Conservation (phyloP, 2,888 invertebrate genomes). For the Alloplasta piceator region DNA sequence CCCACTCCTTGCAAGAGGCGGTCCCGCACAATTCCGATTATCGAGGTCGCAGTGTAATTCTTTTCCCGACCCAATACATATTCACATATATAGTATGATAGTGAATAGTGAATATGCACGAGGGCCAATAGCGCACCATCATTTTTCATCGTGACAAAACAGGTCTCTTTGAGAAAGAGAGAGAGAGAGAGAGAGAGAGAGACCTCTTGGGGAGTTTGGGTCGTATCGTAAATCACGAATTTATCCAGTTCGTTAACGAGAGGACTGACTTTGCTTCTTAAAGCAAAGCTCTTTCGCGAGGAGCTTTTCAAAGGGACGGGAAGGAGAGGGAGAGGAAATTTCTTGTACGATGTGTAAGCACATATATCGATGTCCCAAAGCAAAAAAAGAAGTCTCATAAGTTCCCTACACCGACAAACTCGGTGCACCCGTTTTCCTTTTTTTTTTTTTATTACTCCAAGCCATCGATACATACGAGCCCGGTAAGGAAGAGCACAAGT, state of each 20-base stretch:
- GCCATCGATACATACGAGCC: background rate
- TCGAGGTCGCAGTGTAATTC: too few relatives aligned
- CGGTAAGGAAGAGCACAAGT: constrained; percentile 36
- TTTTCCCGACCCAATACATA: constrained; percentile 29
- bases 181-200: constrained; percentile 23
- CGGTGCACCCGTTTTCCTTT: too few relatives aligned
- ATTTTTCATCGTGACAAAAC: constrained; percentile 63
- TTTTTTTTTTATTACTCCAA: too few relatives aligned
- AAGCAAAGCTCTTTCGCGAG: constrained; percentile 18
- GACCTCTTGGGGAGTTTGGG: constrained; percentile 13
- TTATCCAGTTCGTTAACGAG: constrained; percentile 67
- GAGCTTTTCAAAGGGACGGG: constrained; percentile 17
- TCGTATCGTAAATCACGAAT: constrained; percentile 70
- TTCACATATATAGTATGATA: background rate
- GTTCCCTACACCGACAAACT: too few relatives aligned
- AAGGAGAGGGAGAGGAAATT: background rate
- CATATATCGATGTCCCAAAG: too few relatives aligned
- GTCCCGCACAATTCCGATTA: too few relatives aligned
- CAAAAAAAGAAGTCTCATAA: too few relatives aligned
- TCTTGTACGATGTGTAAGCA: too few relatives aligned
- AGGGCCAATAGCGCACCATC: constrained; percentile 39
- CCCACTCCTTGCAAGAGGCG: too few relatives aligned
- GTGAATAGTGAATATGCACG: constrained; percentile 20
- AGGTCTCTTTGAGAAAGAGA: constrained; percentile 8
- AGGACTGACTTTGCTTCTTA: constrained; percentile 16